Percentiles rank a stretch among this genome's conserved stretches.
These are phyloP conservation scores for Tragelaphus scriptus DNA, from an alignment of 2,113 vertebrate genomes.

Conservation along the genomic window DNA sequence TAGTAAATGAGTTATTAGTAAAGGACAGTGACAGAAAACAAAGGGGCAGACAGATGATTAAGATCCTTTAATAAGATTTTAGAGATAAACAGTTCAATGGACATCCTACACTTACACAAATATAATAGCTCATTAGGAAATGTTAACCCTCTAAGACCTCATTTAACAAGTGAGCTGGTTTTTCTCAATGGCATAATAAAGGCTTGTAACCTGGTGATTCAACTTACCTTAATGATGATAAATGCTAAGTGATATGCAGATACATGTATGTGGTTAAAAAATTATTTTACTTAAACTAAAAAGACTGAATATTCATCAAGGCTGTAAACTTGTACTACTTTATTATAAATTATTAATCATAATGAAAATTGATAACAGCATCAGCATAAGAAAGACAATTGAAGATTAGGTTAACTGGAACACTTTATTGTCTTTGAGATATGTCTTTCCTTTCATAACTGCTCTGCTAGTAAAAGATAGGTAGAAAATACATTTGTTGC, in stretches of 20 bases:
- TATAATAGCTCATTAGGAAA: conserved; percentile 69
- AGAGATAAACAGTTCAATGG: conserved; percentile 40
- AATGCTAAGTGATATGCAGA: not conserved
- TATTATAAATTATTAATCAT: conserved; percentile 4
- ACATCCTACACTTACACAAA: conserved; percentile 50
- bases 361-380: not conserved
- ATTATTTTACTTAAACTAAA: not conserved
- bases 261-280: not conserved
- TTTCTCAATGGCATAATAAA: conserved; percentile 28
- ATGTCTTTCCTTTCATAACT: not conserved
- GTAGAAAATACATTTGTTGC: not conserved
- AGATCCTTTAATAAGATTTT: not conserved
- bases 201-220: not conserved
- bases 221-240: not conserved
- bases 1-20: conserved; percentile 39
- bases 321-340: not conserved
- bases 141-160: not conserved
- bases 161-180: not conserved
- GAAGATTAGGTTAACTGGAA: not conserved
- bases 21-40: conserved; percentile 39
- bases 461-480: not conserved
- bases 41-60: conserved; percentile 67
- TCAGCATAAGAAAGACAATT: conserved; percentile 1
- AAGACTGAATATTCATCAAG: not conserved
- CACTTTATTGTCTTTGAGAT: not conserved